Evolutionary conservation across 1,140 invertebrate genomes (phyloP).

Genomic region (Drosophila malerkotliana): DNA sequence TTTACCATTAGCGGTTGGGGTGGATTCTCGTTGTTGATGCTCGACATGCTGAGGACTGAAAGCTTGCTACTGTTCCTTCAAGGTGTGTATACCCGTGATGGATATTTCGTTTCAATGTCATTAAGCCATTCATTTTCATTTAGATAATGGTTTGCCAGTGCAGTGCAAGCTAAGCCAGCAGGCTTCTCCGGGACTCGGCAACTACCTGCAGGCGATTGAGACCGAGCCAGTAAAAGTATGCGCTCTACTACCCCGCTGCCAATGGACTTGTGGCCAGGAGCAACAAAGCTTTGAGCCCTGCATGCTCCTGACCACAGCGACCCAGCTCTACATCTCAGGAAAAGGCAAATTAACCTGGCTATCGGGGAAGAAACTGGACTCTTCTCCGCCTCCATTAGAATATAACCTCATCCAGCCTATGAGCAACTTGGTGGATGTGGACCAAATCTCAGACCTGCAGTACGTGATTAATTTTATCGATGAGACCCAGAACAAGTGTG

Average conservation of each 20-base stretch:
- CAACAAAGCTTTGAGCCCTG: slow-evolving; percentile 74
- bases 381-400: slow-evolving; percentile 43
- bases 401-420: slow-evolving; percentile 83
- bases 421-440: slow-evolving; percentile 85
- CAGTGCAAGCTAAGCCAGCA: slow-evolving; percentile 84
- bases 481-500: slow-evolving; percentile 72
- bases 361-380: slow-evolving; percentile 11
- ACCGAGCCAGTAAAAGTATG: slow-evolving; percentile 83
- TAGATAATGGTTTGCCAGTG: slow-evolving; percentile 83
- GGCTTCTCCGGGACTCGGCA: slow-evolving; percentile 67
- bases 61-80: slow-evolving; percentile 67
- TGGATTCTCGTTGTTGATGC: slow-evolving; percentile 63
- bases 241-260: slow-evolving; percentile 84
- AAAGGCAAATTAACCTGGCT: slow-evolving; percentile 84
- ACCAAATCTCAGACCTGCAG: slow-evolving; percentile 69
- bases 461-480: slow-evolving; percentile 74
- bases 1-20: slow-evolving; percentile 65
- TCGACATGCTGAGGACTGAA: slow-evolving; percentile 73
- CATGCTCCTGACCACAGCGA: slow-evolving; percentile 74
- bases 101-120: neutral
- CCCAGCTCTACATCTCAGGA: slow-evolving; percentile 73
- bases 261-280: slow-evolving; percentile 71
- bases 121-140: neutral
- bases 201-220: slow-evolving; percentile 50
- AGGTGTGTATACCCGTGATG: slow-evolving; percentile 34